Percentiles rank a stretch among this genome's conserved stretches.
Conservation (phyloP, 2,888 invertebrate genomes). For the Agrotis segetum region DNA sequence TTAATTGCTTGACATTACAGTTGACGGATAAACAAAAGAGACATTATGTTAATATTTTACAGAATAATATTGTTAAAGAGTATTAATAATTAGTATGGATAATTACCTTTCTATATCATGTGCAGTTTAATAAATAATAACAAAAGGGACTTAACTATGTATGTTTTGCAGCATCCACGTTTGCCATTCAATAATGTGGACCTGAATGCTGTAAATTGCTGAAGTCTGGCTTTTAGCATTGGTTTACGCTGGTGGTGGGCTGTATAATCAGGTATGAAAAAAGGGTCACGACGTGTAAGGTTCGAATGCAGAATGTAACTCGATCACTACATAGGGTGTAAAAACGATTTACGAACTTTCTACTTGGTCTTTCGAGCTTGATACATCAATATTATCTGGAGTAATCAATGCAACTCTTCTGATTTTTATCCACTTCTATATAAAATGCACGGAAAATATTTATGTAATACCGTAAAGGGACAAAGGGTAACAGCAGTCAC, state of each 20-base stretch:
- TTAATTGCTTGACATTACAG: constrained; percentile 37
- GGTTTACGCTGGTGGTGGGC: no score
- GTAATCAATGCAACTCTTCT: no score
- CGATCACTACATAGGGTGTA: no score
- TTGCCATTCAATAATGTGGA: no score
- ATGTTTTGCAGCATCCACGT: not conserved
- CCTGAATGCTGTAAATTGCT: not conserved
- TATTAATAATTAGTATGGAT: not conserved
- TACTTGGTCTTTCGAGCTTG: no score
- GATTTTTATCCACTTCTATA: not conserved
- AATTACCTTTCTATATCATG: not conserved
- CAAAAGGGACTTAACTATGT: not conserved
- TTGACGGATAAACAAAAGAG: constrained; percentile 36
- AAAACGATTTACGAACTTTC: no score
- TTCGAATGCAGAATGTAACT: no score
- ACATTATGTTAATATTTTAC: constrained; percentile 1
- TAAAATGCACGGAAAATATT: constrained; percentile 22
- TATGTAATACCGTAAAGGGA: not conserved
- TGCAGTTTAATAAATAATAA: not conserved
- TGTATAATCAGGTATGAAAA: no score
- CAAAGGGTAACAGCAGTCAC: constrained; percentile 45
- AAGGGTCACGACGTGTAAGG: no score
- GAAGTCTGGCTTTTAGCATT: not conserved
- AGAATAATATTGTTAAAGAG: constrained; percentile 4
- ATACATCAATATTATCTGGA: no score